phyloP scores from a whole-genome alignment of 2,113 vertebrate genomes.

The Cynopterus brachyotis region DNA sequence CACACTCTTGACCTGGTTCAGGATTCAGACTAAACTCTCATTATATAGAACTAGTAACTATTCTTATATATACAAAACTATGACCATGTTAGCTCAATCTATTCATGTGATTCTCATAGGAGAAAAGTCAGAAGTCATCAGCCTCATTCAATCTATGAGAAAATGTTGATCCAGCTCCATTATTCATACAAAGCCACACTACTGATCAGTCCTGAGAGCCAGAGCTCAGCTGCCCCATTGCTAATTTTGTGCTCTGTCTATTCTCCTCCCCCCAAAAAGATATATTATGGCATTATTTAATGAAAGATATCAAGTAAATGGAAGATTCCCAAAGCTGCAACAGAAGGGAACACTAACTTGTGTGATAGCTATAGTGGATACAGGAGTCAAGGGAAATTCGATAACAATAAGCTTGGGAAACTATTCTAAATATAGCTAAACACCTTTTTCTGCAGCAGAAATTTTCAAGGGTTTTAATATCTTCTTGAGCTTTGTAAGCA shows the following conservation, averaged over 20 bases:
- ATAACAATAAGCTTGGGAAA: background rate
- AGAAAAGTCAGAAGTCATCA: background rate
- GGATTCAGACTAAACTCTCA: background rate
- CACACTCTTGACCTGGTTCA: background rate
- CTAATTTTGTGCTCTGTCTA: background rate
- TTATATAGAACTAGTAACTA: background rate
- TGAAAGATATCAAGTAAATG: background rate
- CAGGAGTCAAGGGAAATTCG: background rate
- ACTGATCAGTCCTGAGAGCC: background rate
- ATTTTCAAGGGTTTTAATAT: background rate
- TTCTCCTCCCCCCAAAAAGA: background rate
- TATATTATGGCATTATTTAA: background rate
- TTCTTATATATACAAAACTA: background rate
- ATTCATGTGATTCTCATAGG: background rate
- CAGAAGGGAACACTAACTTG: background rate
- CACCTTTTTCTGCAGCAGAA: background rate
- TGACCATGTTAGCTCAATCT: background rate
- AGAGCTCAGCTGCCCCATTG: background rate
- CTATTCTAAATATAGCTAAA: background rate
- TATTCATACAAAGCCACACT: background rate
- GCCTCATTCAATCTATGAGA: background rate
- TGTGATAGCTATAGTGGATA: background rate
- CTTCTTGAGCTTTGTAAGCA: background rate
- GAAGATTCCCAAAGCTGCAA: background rate
- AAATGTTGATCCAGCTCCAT: background rate